Percentiles rank a stretch among this genome's conserved stretches.
These are phyloP conservation scores for Oppia nitens DNA, from an alignment of 1,140 invertebrate genomes.

Conservation along the genomic window DNA sequence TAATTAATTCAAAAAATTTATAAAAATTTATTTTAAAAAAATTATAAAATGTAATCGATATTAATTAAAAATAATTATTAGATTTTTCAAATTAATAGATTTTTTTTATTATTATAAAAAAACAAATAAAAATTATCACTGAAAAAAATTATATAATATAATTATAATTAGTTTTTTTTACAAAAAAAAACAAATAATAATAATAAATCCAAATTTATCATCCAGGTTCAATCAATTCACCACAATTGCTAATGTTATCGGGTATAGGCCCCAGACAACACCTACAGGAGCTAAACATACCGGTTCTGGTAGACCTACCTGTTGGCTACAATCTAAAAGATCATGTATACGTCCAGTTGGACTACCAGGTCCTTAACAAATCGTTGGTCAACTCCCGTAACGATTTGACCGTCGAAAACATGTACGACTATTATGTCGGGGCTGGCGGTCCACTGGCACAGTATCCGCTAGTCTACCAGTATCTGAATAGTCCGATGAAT, in stretches of 20 bases:
- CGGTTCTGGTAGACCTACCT: slow-evolving; percentile 4
- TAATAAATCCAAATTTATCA: slow-evolving; percentile 42
- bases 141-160: too few species aligned
- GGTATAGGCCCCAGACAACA: slow-evolving; percentile 28
- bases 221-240: slow-evolving; percentile 58
- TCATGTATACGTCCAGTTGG: slow-evolving; percentile 2
- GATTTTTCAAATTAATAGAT: too few species aligned
- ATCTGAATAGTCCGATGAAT: slow-evolving; percentile 5
- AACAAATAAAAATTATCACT: too few species aligned
- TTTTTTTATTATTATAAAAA: too few species aligned
- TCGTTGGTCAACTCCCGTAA: not conserved
- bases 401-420: slow-evolving; percentile 5
- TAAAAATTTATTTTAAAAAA: too few species aligned
- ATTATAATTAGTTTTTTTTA: slow-evolving; percentile 24
- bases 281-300: slow-evolving; percentile 17
- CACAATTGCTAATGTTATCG: slow-evolving; percentile 27
- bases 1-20: too few species aligned
- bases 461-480: not conserved
- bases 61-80: too few species aligned
- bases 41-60: too few species aligned
- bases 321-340: slow-evolving; percentile 15
- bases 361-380: not conserved
- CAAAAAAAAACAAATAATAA: too few species aligned
- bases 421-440: slow-evolving; percentile 4
- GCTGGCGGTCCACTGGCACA: slow-evolving; percentile 3